Conservation (phyloP, 1,140 invertebrate species). For the Eciton burchellii region DNA sequence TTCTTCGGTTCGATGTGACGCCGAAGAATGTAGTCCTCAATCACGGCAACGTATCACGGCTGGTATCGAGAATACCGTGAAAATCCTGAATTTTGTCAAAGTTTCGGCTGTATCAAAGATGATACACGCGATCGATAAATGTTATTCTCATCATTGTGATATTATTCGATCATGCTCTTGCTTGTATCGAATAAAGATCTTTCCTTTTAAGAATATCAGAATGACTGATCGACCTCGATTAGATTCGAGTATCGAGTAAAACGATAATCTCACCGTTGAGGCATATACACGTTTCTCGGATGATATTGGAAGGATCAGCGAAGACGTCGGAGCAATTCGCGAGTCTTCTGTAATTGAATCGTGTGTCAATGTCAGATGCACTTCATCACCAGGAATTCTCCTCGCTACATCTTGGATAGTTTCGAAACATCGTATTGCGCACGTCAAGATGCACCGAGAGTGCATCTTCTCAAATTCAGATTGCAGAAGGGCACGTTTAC, state of each 20-base stretch:
- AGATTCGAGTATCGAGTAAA: constrained; percentile 8
- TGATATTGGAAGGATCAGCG: constrained; percentile 8
- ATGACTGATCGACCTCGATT: neutral
- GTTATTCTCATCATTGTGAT: neutral
- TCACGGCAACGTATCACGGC: neutral
- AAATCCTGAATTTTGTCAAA: neutral
- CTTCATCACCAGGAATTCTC: constrained; percentile 27
- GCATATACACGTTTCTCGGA: neutral
- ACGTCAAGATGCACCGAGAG: constrained; percentile 25
- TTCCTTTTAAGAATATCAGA: neutral
- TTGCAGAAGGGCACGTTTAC: neutral
- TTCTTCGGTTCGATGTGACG: constrained; percentile 23
- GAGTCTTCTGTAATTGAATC: constrained; percentile 36
- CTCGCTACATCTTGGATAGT: constrained; percentile 30
- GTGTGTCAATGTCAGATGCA: constrained; percentile 47
- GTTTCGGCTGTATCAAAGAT: neutral
- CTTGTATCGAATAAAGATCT: neutral
- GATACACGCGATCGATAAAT: neutral
- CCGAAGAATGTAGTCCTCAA: constrained; percentile 9
- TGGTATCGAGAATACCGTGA: neutral
- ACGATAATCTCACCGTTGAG: neutral
- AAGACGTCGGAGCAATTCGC: constrained; percentile 40
- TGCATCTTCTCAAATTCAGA: constrained; percentile 32
- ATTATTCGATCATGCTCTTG: neutral
- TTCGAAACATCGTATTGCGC: constrained; percentile 1